Conservation (phyloP, 2,113 vertebrate species). For the Rallus limicola region DNA sequence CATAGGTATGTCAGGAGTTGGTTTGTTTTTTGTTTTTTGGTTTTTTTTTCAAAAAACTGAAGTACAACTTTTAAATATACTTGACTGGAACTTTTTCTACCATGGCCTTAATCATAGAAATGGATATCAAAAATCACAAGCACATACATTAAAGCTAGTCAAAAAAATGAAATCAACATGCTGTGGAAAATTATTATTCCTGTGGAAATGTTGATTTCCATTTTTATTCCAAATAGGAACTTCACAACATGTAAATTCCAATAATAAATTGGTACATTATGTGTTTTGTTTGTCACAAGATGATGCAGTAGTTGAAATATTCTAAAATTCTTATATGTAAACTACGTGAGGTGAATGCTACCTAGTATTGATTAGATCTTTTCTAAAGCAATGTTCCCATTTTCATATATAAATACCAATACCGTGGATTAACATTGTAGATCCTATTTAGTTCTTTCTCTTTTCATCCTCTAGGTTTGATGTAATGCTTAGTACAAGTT, state of each 20-base stretch:
- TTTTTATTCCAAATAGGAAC: not conserved
- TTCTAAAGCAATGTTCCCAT: not conserved
- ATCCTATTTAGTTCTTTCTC: not conserved
- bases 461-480: not conserved
- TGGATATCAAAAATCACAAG: not conserved
- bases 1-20: not conserved
- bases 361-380: not conserved
- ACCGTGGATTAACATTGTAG: not conserved
- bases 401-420: not conserved
- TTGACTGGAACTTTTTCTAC: not conserved
- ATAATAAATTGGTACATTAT: not conserved
- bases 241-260: not conserved
- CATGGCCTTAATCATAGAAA: not conserved
- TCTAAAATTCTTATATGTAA: not conserved
- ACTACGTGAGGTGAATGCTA: not conserved
- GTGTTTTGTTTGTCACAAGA: not conserved
- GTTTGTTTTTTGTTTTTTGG: too few relatives aligned
- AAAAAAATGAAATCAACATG: not conserved
- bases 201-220: not conserved
- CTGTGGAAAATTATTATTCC: not conserved
- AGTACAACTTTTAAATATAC: not conserved
- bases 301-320: not conserved
- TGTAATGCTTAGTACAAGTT: not conserved
- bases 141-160: not conserved
- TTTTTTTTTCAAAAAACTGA: not conserved